Evolutionary conservation across 1,140 invertebrate species (phyloP), one percentile per base, ranked within the genome.

Genomic region (Pygmarrhopalites habei): DNA sequence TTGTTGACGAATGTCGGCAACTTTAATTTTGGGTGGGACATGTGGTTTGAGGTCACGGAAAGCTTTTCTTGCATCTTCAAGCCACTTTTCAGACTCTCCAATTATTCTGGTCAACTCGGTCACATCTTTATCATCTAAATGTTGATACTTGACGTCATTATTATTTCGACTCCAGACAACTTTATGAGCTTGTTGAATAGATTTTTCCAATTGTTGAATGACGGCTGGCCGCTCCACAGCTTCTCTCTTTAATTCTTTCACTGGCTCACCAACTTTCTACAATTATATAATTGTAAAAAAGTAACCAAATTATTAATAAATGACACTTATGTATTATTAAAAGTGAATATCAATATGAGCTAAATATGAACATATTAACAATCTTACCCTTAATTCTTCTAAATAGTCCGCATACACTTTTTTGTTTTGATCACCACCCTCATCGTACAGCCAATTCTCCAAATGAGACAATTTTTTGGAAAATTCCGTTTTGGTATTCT

Each of bases 391-490:
- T 19, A 91, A 75, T 28, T 77, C 73, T 26, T 77, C 72, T 28
- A 90, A 73, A 72, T 82, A 82, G 57, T 89, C 83, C 14, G 82
- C 75, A 70, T 91, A 91, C 58, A 90, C 82, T 72, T 90, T 86
- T 79, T 89, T 86, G 49, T 86, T 84, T 73, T 92, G 90, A 72
- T 98, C 90, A 76, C 95, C 92, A 0, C 95, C 95, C 60, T 87
- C 85, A 64, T 92, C 90, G 73, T 99, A 99, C 0, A 99, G 77
- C 96, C 96, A 99, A 73, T 89, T 86, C 78, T 98, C 95, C 66
- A 92, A 88, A 25, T 87, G 81, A 70, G 90, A 87, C 14, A 99
- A 80, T 58, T 83, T 77, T 58, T 77, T 73, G 39, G 83, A 82
- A 58, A 97, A 83, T 0, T 77, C 70, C 53, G 82, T 79, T 66